phyloP scores from a whole-genome alignment of 2,888 invertebrate genomes.

The Maniola hyperantus region DNA sequence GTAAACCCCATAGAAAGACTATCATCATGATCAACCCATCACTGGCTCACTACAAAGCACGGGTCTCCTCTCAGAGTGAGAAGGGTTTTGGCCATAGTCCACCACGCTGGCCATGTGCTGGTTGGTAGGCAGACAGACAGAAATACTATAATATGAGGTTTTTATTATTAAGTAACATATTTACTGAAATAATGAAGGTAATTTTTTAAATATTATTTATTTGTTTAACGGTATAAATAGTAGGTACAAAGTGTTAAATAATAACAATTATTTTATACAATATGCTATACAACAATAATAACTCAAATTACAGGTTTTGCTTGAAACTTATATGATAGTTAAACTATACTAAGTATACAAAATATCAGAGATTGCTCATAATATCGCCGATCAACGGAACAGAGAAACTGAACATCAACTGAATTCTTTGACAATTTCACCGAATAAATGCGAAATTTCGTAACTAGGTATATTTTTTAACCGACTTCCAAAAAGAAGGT shows the following conservation, averaged over 20 bases:
- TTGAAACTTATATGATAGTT: conserved; percentile 5
- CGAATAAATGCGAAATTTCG: too few species aligned
- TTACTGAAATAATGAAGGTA: background rate
- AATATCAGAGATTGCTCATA: conserved; percentile 3
- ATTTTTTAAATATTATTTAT: background rate
- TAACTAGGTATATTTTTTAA: too few species aligned
- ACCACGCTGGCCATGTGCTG: too few species aligned
- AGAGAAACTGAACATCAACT: background rate
- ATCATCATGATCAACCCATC: too few species aligned
- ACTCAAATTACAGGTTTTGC: background rate
- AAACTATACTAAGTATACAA: conserved; percentile 2
- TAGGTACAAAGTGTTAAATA: conserved; percentile 4
- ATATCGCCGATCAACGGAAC: background rate
- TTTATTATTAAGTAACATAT: too few species aligned
- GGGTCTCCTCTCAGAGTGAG: too few species aligned
- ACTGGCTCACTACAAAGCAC: too few species aligned
- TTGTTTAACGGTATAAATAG: background rate
- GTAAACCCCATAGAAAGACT: too few species aligned
- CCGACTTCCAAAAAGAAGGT: too few species aligned
- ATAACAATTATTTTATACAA: conserved; percentile 1
- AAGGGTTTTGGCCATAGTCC: too few species aligned
- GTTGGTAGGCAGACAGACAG: too few species aligned
- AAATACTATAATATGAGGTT: too few species aligned
- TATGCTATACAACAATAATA: background rate
- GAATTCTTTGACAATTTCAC: background rate